Base-by-base conservation (phyloP, 2,113 vertebrate species). In the Kryptolebias marmoratus region DNA sequence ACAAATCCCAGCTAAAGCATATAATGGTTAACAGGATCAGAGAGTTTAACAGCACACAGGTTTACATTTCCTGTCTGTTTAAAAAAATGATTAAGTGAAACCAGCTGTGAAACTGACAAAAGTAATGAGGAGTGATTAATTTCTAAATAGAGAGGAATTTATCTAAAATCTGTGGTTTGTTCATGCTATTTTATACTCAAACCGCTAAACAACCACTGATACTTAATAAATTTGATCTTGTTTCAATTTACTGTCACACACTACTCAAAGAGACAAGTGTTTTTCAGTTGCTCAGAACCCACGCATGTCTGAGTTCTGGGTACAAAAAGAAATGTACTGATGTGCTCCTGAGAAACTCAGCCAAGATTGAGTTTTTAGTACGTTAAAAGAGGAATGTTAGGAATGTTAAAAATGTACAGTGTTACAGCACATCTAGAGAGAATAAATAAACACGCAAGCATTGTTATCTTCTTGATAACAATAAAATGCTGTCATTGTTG, bases 381-480 rank as follows among this genome's bases (percentile, higher is more conserved):
- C 73, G 22, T 64, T 52, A 89, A 80, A 82, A 70, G 39, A 83
- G 79, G 81, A 95, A 94, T 89, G 89, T 1, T 66, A 93, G 86
- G 88, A 90, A 94, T 94, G 88, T 91, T 82, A 94, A 94, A 88
- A 59, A 91, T 80, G 66, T 75, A 85, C 79, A 42, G 77, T 79
- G 82, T 66, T 75, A 77, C 64, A 44, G 50, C 15, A 42, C 73
- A 88, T 74, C 77, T 85, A 67, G 64, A 52, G 2, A 30, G 49
- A 31, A 52, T 64, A 72, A 39, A 27, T 16, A 53, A 67, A 59
- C 66, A 57, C 12, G 11, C 16, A 66, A 27, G 4, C 39, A 39
- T 70, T 62, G 36, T 27, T 11, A 2, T 4, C 1, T 58, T 16
- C 10, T 36, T 18, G 12, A n/a, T 12, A 28, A 28, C 53, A 28